Conservation (phyloP, 2,888 invertebrate genomes). For the Anthophora plumipes region DNA sequence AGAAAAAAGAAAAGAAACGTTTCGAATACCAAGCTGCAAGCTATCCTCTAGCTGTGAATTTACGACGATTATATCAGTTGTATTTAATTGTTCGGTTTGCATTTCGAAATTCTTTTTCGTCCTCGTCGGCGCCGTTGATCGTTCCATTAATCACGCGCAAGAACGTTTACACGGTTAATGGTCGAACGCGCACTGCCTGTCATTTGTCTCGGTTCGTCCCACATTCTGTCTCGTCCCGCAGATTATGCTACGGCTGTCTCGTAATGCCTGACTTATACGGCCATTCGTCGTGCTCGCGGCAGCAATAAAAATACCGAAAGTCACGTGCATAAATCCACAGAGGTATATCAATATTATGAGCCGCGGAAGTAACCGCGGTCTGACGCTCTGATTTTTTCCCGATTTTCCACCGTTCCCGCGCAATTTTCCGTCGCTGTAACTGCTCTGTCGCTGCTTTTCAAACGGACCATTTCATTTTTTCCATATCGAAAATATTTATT, state of each 20-base stretch:
- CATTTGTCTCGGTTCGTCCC: conserved; percentile 36
- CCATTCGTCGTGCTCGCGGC: conserved; percentile 40
- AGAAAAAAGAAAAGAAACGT: not conserved
- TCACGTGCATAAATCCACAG: conserved; percentile 54
- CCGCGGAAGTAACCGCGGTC: conserved; percentile 37
- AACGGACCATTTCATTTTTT: no score
- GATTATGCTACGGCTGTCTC: conserved; percentile 58
- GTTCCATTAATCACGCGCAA: conserved; percentile 20
- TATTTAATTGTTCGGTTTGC: not conserved
- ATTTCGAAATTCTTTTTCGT: conserved; percentile 3
- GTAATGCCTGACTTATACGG: conserved; percentile 64
- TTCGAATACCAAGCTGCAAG: not conserved
- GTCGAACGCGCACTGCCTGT: not conserved
- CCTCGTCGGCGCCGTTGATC: not conserved
- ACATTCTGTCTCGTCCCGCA: conserved; percentile 31
- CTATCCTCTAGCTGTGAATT: not conserved
- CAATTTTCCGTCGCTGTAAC: not conserved
- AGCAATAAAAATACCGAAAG: conserved; percentile 60
- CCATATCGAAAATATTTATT: no score
- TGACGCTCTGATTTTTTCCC: conserved; percentile 40
- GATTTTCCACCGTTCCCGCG: conserved; percentile 17
- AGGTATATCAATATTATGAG: conserved; percentile 47
- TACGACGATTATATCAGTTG: not conserved
- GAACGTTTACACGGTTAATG: conserved; percentile 11
- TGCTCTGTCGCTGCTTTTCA: not conserved